Conservation (phyloP, 2,113 vertebrate species). For the Prunella himalayana region DNA sequence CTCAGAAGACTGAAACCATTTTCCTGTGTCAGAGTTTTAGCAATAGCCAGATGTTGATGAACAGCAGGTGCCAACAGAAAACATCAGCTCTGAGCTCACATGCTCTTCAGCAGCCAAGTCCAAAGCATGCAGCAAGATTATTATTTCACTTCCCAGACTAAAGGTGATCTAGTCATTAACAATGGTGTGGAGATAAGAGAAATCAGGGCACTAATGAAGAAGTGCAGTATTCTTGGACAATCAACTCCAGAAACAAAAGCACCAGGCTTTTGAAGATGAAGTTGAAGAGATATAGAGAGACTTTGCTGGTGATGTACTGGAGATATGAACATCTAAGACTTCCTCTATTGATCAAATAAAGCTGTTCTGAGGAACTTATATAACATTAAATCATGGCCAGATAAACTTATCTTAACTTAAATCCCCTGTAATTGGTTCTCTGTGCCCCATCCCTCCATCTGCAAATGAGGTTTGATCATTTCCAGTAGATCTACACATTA, state of each 20-base stretch:
- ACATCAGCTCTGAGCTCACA: slow-evolving; percentile 22
- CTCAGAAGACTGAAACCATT: slow-evolving; percentile 5
- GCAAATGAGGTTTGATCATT: not conserved
- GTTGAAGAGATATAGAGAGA: not conserved
- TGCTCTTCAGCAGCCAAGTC: not conserved
- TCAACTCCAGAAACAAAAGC: not conserved
- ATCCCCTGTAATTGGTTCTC: not conserved
- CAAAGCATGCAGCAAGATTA: not conserved
- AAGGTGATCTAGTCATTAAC: not conserved
- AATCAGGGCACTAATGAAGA: not conserved
- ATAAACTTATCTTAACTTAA: not conserved
- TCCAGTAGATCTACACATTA: not conserved
- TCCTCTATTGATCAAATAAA: not conserved
- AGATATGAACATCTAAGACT: not conserved
- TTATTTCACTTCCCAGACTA: not conserved
- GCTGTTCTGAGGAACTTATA: not conserved
- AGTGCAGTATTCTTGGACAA: not conserved
- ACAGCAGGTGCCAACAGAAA: slow-evolving; percentile 37
- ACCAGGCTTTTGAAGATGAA: not conserved
- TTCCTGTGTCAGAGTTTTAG: slow-evolving; percentile 18
- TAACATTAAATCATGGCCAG: not conserved
- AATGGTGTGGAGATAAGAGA: not conserved
- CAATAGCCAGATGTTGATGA: slow-evolving; percentile 26
- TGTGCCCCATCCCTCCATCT: not conserved
- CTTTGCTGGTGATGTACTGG: not conserved